phyloP scores from a whole-genome alignment of 2,113 vertebrate species.

The Callipepla californica region DNA sequence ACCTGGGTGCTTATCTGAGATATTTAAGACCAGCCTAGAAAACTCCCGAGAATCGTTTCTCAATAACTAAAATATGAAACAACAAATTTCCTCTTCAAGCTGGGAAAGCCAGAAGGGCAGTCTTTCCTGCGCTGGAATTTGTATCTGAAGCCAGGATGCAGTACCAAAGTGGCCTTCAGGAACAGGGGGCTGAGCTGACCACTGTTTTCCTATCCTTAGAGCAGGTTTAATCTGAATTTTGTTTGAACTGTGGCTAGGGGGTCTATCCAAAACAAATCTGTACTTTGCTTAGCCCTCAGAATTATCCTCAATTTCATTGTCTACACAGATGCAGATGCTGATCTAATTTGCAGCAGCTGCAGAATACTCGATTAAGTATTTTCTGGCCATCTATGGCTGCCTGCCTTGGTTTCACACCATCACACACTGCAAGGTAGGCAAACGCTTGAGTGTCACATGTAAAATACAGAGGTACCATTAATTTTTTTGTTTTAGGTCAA shows the following conservation, averaged over 20 bases:
- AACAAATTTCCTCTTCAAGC: not conserved
- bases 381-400: conserved; percentile 55
- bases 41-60: not conserved
- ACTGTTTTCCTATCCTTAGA: not conserved
- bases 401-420: conserved; percentile 38
- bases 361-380: conserved; percentile 61
- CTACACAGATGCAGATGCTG: conserved; percentile 48
- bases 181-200: not conserved
- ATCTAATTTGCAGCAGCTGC: conserved; percentile 53
- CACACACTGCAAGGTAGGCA: not conserved
- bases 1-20: not conserved
- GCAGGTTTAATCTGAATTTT: conserved; percentile 4
- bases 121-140: not conserved
- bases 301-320: conserved; percentile 41
- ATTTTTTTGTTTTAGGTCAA: not conserved
- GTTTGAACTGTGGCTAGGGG: conserved; percentile 31
- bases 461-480: conserved; percentile 42
- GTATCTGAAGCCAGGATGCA: not conserved
- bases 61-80: not conserved
- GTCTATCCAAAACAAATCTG: conserved; percentile 36
- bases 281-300: conserved; percentile 20
- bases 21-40: not conserved
- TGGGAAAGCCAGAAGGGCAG: not conserved
- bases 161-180: not conserved
- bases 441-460: conserved; percentile 62